Conservation (phyloP, 2,797 vertebrate species). For the Taenioides sp. region DNA sequence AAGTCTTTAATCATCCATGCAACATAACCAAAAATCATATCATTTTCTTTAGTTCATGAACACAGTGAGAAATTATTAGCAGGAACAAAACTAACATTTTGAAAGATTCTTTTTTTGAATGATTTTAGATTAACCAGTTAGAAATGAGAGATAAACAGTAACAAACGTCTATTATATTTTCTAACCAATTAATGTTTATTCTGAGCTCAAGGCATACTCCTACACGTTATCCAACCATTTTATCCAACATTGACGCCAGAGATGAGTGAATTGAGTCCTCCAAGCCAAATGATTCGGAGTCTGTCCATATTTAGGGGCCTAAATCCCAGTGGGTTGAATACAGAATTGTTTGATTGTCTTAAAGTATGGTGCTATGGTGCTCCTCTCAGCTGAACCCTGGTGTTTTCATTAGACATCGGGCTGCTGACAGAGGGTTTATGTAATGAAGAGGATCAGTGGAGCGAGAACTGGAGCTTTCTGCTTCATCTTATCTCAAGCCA, state of each 20-base stretch:
- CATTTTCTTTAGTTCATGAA: not conserved
- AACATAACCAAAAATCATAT: too few species aligned
- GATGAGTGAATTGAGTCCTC: not conserved
- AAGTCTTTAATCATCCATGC: not conserved
- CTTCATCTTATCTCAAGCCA: slow-evolving; percentile 48
- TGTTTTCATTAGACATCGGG: slow-evolving; percentile 39
- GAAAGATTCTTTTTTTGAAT: too few species aligned
- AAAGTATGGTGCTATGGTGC: slow-evolving; percentile 10
- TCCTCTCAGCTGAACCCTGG: slow-evolving; percentile 19
- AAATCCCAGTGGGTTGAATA: not conserved
- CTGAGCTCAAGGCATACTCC: not conserved
- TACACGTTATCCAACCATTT: not conserved
- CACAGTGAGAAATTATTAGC: not conserved
- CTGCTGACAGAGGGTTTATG: slow-evolving; percentile 43
- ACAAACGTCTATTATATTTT: too few species aligned
- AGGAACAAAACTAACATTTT: not conserved
- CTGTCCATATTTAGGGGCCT: not conserved
- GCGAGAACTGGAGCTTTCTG: slow-evolving; percentile 15
- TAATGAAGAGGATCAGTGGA: slow-evolving; percentile 48
- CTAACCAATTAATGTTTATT: not conserved
- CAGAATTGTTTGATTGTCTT: slow-evolving; percentile 9
- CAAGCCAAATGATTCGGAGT: not conserved
- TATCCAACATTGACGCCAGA: not conserved
- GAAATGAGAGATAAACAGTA: too few species aligned
- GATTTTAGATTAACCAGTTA: too few species aligned